phyloP scores from a whole-genome alignment of 1,140 invertebrate species.

The Drosophila nebulosa region DNA sequence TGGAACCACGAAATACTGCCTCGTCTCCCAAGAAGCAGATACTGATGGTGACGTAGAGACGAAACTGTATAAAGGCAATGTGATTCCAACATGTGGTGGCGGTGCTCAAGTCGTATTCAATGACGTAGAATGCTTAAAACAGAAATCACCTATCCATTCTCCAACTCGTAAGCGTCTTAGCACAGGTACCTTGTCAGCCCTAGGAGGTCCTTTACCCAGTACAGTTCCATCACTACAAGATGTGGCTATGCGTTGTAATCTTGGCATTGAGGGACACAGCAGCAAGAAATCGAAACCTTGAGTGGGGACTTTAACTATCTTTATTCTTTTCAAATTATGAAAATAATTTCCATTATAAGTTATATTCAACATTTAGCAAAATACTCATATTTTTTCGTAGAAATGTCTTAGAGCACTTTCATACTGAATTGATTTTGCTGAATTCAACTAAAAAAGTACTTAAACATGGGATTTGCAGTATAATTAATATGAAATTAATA shows the following conservation, averaged over 20 bases:
- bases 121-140: slow-evolving; percentile 95
- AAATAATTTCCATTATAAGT: slow-evolving; percentile 1
- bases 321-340: not conserved
- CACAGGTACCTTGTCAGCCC: slow-evolving; percentile 55
- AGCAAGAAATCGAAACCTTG: slow-evolving; percentile 74
- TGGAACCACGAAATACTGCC: slow-evolving; percentile 92
- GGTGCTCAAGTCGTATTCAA: slow-evolving; percentile 97
- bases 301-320: not conserved
- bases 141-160: slow-evolving; percentile 87
- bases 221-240: slow-evolving; percentile 57
- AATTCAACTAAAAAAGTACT: not conserved
- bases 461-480: not conserved
- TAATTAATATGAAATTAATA: not conserved
- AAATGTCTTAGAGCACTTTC: not conserved
- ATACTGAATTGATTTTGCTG: not conserved
- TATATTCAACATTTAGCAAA: slow-evolving; percentile 13
- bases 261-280: slow-evolving; percentile 78
- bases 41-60: slow-evolving; percentile 96
- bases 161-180: slow-evolving; percentile 74
- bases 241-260: slow-evolving; percentile 67
- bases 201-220: slow-evolving; percentile 49
- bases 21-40: slow-evolving; percentile 95
- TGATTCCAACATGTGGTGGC: slow-evolving; percentile 94
- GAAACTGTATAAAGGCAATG: slow-evolving; percentile 95
- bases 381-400: not conserved